Base-by-base conservation (phyloP, 2,888 invertebrate genomes). In the Drosophila paracracens region DNA sequence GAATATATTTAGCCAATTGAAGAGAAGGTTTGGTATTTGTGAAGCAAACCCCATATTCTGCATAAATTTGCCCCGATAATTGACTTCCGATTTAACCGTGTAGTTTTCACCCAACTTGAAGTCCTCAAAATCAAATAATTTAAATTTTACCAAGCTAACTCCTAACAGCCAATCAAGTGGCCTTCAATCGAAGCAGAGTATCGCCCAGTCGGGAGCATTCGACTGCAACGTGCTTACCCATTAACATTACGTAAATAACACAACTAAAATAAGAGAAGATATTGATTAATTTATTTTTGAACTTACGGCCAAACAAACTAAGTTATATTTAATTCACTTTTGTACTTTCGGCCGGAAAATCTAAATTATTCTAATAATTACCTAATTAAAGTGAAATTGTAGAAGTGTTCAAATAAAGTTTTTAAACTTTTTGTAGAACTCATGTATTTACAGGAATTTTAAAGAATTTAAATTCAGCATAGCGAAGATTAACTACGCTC, bases 1-100 rank as follows among this genome's bases (percentile, higher is more conserved):
- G 93, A 99, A 99, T 82, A 99, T 95, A 93, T 99, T 99, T 83
- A 98, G 93, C 96, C 98, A 98, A 93, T 97, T 99, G 94, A 99
- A 98, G 60, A 98, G 84, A 36, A 99, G 94, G 94, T 99, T 99
- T 38, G 99, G 99, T 88, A 99, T 95, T 94, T 99, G 99, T 1
- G 98, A 94, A 4, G 97, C 97, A 92, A 99, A 96, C n/a, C 97
- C 97, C 53, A 99, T 94, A 91, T 97, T 98, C 51, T 96, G 94
- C 93, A 98, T 94, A 93, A 98, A 99, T 92, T 97, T 96, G 1
- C 94, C 93, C 0, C 95, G 94, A 92, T 97, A 97, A 50, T 70
- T 81, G 0, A 94, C 93, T 2, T 78, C 75, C 5, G 94, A 91
- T 25, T 94, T 93, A 21, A 94, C 74, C 29, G 94, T 95, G 38